A percentile compares a stretch with the other conserved stretches of the same genome.
These are phyloP conservation scores for Pelvicachromis taeniatus DNA, from an alignment of 2,113 vertebrate species.

Conservation along the genomic window DNA sequence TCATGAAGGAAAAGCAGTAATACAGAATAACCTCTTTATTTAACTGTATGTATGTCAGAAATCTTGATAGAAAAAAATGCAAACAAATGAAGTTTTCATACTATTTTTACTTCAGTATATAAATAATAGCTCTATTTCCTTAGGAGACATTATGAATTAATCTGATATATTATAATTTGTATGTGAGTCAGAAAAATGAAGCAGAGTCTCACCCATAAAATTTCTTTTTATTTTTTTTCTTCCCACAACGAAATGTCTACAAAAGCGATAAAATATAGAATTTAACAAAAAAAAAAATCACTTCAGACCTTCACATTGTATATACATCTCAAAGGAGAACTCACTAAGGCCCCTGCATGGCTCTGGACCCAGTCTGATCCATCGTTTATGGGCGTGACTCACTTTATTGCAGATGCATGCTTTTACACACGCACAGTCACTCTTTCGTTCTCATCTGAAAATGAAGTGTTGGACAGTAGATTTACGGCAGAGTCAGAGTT, in stretches of 20 bases:
- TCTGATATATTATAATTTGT: not conserved
- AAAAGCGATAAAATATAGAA: slow-evolving; percentile 98
- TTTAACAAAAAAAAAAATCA: slow-evolving; percentile 91
- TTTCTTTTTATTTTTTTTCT: slow-evolving; percentile 82
- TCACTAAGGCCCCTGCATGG: slow-evolving; percentile 74
- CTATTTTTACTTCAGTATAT: not conserved
- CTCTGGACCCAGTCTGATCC: slow-evolving; percentile 76
- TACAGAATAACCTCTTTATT: not conserved
- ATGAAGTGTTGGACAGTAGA: slow-evolving; percentile 13
- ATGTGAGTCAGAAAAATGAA: slow-evolving; percentile 49
- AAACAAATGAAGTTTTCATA: not conserved
- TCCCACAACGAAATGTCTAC: slow-evolving; percentile 91
- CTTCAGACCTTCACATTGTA: slow-evolving; percentile 85
- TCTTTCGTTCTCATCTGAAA: slow-evolving; percentile 12
- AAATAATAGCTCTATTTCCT: not conserved
- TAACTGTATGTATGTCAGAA: not conserved
- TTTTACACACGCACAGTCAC: slow-evolving; percentile 1
- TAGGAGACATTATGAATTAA: not conserved
- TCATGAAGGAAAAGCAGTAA: not conserved
- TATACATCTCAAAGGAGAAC: slow-evolving; percentile 90
- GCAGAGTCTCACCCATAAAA: slow-evolving; percentile 81
- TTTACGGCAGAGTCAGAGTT: slow-evolving; percentile 42
- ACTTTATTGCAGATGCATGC: slow-evolving; percentile 19
- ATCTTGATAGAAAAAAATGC: not conserved
- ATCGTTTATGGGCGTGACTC: slow-evolving; percentile 20